Conservation (phyloP, 1,140 invertebrate species). For the Leptopilina clavipes region DNA sequence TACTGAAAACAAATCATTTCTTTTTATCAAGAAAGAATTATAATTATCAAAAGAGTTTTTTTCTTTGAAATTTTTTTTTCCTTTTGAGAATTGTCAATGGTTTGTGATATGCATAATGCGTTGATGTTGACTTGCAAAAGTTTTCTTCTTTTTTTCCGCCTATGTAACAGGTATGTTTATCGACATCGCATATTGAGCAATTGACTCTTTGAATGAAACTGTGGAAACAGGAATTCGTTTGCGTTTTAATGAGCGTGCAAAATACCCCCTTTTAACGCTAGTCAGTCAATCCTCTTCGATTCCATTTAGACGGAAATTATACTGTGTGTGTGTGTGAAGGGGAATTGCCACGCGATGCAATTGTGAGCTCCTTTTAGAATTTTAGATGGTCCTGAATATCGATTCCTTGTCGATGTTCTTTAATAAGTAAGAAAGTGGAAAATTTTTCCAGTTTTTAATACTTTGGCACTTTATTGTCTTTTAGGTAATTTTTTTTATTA, state of each 20-base stretch:
- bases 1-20: no score
- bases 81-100: not conserved
- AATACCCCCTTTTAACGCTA: constrained; percentile 44
- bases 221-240: constrained; percentile 56
- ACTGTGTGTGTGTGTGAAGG: constrained; percentile 32
- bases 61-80: not conserved
- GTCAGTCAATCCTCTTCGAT: constrained; percentile 44
- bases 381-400: not conserved
- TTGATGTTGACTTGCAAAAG: not conserved
- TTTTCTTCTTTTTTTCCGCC: not conserved
- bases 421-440: no score
- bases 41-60: no score
- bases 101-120: constrained; percentile 1
- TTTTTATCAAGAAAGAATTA: not conserved
- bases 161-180: constrained; percentile 29
- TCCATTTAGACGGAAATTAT: constrained; percentile 50
- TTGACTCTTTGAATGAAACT: constrained; percentile 37
- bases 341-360: not conserved
- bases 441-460: no score
- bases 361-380: constrained; percentile 16
- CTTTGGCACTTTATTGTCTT: not conserved
- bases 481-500: no score
- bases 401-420: not conserved
- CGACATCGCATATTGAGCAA: constrained; percentile 24
- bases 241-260: constrained; percentile 60